Evolutionary conservation across 2,888 invertebrate genomes (phyloP).

Genomic region (Cosmia trapezina): DNA sequence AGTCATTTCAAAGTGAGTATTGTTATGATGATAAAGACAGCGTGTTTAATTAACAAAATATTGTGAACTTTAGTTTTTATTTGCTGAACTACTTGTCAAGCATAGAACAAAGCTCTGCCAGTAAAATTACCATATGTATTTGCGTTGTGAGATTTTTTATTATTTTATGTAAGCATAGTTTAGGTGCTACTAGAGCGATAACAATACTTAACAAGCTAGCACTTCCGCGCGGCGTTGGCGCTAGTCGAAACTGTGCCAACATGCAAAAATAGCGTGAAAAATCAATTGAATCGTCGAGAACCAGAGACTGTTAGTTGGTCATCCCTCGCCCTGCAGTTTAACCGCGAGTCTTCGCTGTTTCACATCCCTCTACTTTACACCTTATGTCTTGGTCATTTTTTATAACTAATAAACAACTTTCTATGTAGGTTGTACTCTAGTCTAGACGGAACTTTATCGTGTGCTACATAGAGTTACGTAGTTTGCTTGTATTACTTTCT

Average conservation of each 20-base stretch:
- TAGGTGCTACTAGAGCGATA: slow-evolving; percentile 37
- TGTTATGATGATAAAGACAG: too few relatives aligned
- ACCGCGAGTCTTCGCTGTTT: slow-evolving; percentile 75
- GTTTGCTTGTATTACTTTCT: slow-evolving; percentile 67
- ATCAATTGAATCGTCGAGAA: slow-evolving; percentile 82
- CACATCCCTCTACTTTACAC: slow-evolving; percentile 72
- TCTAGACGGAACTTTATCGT: slow-evolving; percentile 59
- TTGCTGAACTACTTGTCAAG: slow-evolving; percentile 22
- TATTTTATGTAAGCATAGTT: slow-evolving; percentile 39
- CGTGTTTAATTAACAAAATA: too few relatives aligned
- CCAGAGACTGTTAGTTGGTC: slow-evolving; percentile 72
- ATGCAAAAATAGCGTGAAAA: slow-evolving; percentile 87
- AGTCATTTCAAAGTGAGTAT: too few relatives aligned
- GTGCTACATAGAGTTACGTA: slow-evolving; percentile 56
- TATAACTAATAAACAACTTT: slow-evolving; percentile 44
- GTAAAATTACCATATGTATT: slow-evolving; percentile 48
- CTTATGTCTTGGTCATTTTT: slow-evolving; percentile 35
- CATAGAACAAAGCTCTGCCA: slow-evolving; percentile 13
- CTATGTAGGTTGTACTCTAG: slow-evolving; percentile 38
- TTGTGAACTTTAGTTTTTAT: slow-evolving; percentile 4
- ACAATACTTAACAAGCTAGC: slow-evolving; percentile 52
- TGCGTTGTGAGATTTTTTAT: slow-evolving; percentile 33
- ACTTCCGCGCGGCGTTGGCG: slow-evolving; percentile 56
- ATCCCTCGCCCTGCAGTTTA: slow-evolving; percentile 80
- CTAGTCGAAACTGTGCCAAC: slow-evolving; percentile 79